Base-by-base conservation (phyloP, 2,113 vertebrate species). In the Rhineura floridana region DNA sequence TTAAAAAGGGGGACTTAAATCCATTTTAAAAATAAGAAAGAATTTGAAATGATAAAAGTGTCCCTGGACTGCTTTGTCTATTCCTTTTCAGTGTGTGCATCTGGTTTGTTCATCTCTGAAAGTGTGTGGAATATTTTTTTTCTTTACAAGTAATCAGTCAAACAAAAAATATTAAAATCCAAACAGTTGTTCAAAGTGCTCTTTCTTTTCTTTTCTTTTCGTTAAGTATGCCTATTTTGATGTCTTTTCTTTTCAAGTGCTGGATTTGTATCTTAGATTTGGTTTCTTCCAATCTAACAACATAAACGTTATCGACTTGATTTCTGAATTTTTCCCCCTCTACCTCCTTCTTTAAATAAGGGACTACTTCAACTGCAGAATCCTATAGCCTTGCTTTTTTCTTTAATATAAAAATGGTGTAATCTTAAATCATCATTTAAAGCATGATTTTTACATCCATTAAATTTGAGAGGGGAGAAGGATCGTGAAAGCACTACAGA, bases 71-170 rank as follows among this genome's bases (percentile, higher is more conserved):
- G 92, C 93, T 96, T 96, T 97, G 96, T 97, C 97, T 98, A 96
- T 97, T 97, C 97, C 97, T 97, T 86, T 96, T 93, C 96, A 97
- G 96, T 97, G 96, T 99, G 97, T 98, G 97, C 98, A 97, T 98
- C 98, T 98, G 97, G 97, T 98, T 92, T 96, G 96, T 98, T 97
- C 97, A 97, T 97, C 97, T 97, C 96, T 97, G 95, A 97, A 97
- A 98, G 94, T 97, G 97, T 98, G 97, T 98, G 96, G 92, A 97
- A 96, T 97, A 96, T 91, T 95, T 97, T 93, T 96, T 93, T 42
- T 1, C 52, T 85, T 77, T 83, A 83, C 72, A 65, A 87, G 52
- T 73, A 81, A 81, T 87, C n/a, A 83, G 42, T 63, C 59, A 65
- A 87, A 81, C 42, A 84, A 94, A 94, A 92, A 88, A 91, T 89